These are phyloP conservation scores for Lathamus discolor DNA, from an alignment of 2,113 vertebrate species.

Conservation along the genomic window DNA sequence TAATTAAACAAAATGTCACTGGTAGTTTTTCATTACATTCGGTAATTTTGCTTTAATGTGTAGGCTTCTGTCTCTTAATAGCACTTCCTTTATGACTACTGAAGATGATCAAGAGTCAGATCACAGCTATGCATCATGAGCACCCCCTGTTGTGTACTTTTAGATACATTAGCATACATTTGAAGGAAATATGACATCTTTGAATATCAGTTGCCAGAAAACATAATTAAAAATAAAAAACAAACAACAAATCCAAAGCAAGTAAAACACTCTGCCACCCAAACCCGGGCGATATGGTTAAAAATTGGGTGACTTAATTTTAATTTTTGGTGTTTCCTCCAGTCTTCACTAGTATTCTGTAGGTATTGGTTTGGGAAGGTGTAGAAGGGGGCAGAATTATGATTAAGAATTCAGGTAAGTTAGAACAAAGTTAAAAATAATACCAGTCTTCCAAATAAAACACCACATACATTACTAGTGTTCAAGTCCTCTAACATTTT, in stretches of 20 bases:
- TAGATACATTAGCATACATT: not conserved
- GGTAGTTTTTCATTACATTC: not conserved
- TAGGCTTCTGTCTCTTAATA: not conserved
- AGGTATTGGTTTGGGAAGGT: not conserved
- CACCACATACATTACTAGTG: not conserved
- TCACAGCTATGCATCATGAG: not conserved
- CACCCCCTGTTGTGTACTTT: not conserved
- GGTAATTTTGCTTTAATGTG: not conserved
- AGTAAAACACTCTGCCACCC: not conserved
- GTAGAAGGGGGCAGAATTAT: not conserved
- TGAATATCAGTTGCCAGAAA: not conserved
- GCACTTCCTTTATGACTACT: not conserved
- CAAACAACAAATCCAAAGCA: not conserved
- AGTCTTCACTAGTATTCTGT: not conserved
- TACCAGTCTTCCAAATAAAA: not conserved
- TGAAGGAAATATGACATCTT: not conserved
- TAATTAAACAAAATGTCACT: constrained; percentile 1
- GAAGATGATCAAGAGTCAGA: not conserved
- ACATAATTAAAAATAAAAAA: not conserved
- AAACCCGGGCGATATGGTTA: rapidly evolving
- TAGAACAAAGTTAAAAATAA: not conserved
- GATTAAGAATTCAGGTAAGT: not conserved
- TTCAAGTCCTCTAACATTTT: not conserved
- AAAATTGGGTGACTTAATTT: not conserved
- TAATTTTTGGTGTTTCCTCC: not conserved